Base-by-base conservation (phyloP, 2,888 invertebrate species). In the Malachius bipustulatus region DNA sequence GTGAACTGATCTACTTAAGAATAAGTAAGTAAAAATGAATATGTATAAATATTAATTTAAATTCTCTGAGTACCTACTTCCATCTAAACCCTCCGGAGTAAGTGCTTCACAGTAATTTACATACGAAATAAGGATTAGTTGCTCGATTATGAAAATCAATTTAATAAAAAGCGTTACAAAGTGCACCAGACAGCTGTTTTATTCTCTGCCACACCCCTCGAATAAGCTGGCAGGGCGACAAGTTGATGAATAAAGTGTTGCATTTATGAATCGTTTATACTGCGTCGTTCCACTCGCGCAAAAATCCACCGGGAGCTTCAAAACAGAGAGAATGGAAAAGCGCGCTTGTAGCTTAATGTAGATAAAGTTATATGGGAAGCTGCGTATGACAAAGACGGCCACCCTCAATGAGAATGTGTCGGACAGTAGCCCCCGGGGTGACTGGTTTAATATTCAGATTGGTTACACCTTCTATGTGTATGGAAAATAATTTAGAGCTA, bases 381-480 rank as follows among this genome's bases (percentile, higher is more conserved):
- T 58, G 59, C 56, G 56, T 59, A 59, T 58, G 59, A 59, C 59
- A 57, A 59, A 52, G 48, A 51, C 46, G 40, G 39, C 50, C 47
- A 37, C 42, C 45, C 42, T 44, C 45, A 37, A 38, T 28, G n/a
- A n/a, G 24, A 6, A 19, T 19, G 6, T n/a, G 24, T n/a, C 24
- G n/a, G 6, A 8, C 24, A n/a, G 35, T 35, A 34, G 37, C 37
- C 38, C 40, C 44, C 44, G 31, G 39, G 30, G 45, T 44, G 41
- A 46, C 48, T 52, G 53, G 59, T 62, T 61, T 60, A 62, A 62
- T 62, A 62, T 62, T 62, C 61, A 62, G 61, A 62, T 62, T 62
- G 62, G 62, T 62, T 62, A 62, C 62, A 62, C 62, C 62, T 62
- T 62, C 61, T 62, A 62, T 60, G 52, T 59, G 62, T 62, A 56